Percentiles rank a stretch among this genome's conserved stretches.
Conservation (phyloP, 2,888 invertebrate genomes). For the Cephus sareptanus region DNA sequence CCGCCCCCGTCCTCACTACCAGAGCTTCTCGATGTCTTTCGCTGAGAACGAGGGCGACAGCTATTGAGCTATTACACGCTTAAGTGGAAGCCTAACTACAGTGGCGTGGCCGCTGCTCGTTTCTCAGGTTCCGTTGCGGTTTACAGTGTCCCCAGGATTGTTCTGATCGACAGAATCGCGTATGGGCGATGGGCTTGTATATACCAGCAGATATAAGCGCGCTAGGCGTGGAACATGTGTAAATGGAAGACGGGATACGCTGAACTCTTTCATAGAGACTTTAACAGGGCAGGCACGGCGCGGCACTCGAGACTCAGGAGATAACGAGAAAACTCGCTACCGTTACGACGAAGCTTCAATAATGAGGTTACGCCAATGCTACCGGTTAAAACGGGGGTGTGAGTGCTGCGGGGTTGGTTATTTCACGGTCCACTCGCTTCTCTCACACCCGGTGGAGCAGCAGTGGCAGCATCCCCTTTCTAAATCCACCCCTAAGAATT, state of each 20-base stretch:
- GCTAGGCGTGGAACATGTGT: too few species aligned
- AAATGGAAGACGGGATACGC: too few species aligned
- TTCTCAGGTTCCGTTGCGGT: constrained; percentile 13
- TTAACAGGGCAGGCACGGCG: too few species aligned
- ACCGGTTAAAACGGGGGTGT: constrained; percentile 40
- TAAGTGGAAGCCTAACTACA: constrained; percentile 54
- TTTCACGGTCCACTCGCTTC: constrained; percentile 65
- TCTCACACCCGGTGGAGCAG: constrained; percentile 55
- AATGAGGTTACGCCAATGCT: constrained; percentile 49
- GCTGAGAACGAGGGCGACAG: constrained; percentile 38
- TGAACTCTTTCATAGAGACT: too few species aligned
- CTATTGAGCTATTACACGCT: constrained; percentile 63
- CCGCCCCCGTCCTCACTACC: neutral
- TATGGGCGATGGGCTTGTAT: too few species aligned
- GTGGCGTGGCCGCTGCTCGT: constrained; percentile 38
- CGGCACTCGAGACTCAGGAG: too few species aligned
- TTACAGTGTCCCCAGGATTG: too few species aligned
- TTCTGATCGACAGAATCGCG: too few species aligned
- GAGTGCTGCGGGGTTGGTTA: constrained; percentile 60
- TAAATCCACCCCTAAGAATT: constrained; percentile 61
- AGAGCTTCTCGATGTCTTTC: constrained; percentile 5
- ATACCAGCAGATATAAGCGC: too few species aligned
- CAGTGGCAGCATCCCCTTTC: constrained; percentile 31
- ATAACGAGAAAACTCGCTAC: too few species aligned
- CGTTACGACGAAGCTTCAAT: neutral